Evolutionary conservation across 2,113 vertebrate species (phyloP).

Genomic region (Gobius niger): DNA sequence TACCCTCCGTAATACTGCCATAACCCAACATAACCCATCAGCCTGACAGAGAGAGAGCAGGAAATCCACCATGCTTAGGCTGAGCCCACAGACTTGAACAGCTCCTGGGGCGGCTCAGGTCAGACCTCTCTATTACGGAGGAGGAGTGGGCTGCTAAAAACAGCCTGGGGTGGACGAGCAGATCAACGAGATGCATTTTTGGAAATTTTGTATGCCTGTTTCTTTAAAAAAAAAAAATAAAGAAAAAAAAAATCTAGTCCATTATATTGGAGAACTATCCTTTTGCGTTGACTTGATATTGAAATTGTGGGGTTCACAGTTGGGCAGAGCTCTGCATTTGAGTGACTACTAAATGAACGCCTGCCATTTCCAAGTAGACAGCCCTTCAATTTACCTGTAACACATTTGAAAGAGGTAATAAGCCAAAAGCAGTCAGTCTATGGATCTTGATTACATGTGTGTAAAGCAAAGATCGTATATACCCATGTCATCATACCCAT

Average conservation of each 20-base stretch:
- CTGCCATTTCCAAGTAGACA: neutral
- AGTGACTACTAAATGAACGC: conserved; percentile 6
- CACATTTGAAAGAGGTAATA: neutral
- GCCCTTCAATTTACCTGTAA: neutral
- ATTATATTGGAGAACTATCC: conserved; percentile 4
- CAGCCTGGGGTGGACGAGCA: conserved; percentile 32
- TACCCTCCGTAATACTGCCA: conserved; percentile 47
- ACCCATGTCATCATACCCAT: no score
- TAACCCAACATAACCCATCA: conserved; percentile 64
- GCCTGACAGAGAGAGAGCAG: conserved; percentile 61
- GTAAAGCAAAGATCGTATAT: no score
- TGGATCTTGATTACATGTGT: no score
- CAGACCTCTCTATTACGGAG: conserved; percentile 66
- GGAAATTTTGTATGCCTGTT: no score
- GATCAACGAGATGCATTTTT: conserved; percentile 21
- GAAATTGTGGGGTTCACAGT: conserved; percentile 9
- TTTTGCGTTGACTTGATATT: conserved; percentile 9
- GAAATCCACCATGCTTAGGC: conserved; percentile 65
- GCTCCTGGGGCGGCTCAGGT: conserved; percentile 57
- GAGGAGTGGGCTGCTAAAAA: conserved; percentile 37
- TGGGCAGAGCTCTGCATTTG: neutral
- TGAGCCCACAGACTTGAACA: conserved; percentile 64
- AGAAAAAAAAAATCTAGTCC: neutral
- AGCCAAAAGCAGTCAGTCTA: neutral
- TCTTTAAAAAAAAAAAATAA: no score